Evolutionary conservation across 2,113 vertebrate species (phyloP), one percentile per base, ranked within the genome.

Genomic region (Setophaga coronata): DNA sequence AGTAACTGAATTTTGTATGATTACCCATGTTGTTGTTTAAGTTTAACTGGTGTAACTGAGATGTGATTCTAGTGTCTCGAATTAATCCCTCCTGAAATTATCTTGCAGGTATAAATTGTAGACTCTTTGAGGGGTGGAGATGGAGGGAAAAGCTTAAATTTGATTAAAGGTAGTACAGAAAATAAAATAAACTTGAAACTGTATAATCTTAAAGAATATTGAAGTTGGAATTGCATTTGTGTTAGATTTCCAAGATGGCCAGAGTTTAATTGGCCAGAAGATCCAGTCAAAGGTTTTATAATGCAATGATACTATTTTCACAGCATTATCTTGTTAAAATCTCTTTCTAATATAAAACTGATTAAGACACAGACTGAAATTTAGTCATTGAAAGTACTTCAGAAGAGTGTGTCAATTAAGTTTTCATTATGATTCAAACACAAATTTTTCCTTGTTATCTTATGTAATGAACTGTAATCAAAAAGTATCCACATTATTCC

Each of bases 391-490:
- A 72, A 93, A 92, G 79, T 92, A 90, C 70, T 90, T 92, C 90
- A 86, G 51, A 53, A 31, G 64, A 67, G 60, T 82, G 36, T 74
- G 60, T 87, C 71, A 92, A 71, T 96, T 96, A 89, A 93, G 72
- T 93, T 96, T 93, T 83, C 62, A 50, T 89, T 92, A 78, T 76
- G 51, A 94, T 90, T 92, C 54, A 81, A 95, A 89, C 79, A 86
- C 28, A 78, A 83, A 86, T 82, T 94, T 88, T 83, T 92, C 76
- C n/a, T 92, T 78, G 72, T 90, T 84, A 71, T 93, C 86, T 81
- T 95, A 94, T 45, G 61, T 87, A 95, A 95, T 94, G 56, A 91
- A 87, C 73, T 82, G 60, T 92, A 93, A 93, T 96, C 14, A 96
- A 89, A 94, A 95, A 70, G 89, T 70, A 93, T 45, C 60, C 82